Conservation (phyloP, 2,797 vertebrate genomes). For the Smutsia temminckii region DNA sequence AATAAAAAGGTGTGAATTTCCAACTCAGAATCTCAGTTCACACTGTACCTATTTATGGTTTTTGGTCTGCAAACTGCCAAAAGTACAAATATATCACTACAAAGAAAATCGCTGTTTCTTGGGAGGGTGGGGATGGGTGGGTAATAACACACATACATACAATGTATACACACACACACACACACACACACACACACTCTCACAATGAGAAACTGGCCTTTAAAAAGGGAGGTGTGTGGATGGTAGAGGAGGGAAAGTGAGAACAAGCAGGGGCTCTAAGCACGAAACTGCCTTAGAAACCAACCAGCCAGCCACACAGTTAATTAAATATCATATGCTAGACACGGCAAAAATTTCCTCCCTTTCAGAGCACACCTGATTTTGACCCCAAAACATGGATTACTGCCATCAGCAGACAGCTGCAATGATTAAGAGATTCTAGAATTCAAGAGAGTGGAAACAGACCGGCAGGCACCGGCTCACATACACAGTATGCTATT, state of each 20-base stretch:
- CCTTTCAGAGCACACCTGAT: constrained; percentile 52
- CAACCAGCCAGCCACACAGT: not conserved
- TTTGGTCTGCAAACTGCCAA: not conserved
- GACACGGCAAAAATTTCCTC: not conserved
- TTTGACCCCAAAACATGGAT: constrained; percentile 55
- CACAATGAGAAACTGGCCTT: not conserved
- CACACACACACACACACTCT: not conserved
- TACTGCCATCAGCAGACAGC: constrained; percentile 68
- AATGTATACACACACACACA: too few species aligned
- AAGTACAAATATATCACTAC: constrained; percentile 58
- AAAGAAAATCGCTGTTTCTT: constrained; percentile 50
- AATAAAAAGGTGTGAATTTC: not conserved
- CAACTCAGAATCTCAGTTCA: constrained; percentile 24
- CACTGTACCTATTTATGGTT: not conserved
- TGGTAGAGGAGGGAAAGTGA: not conserved
- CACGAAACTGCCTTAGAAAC: not conserved
- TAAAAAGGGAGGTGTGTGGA: not conserved
- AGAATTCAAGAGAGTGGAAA: constrained; percentile 40
- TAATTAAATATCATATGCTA: not conserved
- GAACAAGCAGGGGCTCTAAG: not conserved
- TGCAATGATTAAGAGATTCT: constrained; percentile 58
- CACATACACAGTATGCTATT: constrained; percentile 53
- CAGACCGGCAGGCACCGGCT: constrained; percentile 76
- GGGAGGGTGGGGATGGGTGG: accelerated
- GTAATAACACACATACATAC: too few species aligned